A percentile compares a stretch with the other conserved stretches of the same genome.
phyloP scores from a whole-genome alignment of 1,140 invertebrate species.

The Eueides isabella region DNA sequence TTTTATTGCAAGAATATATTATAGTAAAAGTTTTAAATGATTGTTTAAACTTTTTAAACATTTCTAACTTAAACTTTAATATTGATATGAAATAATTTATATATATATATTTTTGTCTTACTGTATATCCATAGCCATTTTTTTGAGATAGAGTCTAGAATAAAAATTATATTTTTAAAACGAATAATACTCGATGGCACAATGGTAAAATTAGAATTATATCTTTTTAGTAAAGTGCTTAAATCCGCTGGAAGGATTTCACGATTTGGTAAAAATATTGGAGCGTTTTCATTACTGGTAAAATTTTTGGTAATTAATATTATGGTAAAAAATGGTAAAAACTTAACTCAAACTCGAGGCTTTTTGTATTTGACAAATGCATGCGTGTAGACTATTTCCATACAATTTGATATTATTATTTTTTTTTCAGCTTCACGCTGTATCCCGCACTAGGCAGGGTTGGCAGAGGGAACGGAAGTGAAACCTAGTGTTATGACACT shows the following conservation, averaged over 20 bases:
- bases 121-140: too few relatives aligned
- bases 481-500: too few relatives aligned
- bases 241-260: conserved; percentile 21
- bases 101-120: neutral
- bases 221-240: conserved; percentile 21
- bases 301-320: conserved; percentile 3
- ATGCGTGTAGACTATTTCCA: neutral
- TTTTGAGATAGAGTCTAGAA: conserved; percentile 31
- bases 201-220: neutral
- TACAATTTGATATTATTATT: conserved; percentile 14
- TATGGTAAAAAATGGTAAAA: neutral
- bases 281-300: neutral
- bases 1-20: neutral
- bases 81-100: conserved; percentile 5
- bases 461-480: too few relatives aligned
- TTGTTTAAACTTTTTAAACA: neutral
- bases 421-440: too few relatives aligned
- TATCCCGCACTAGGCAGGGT: too few relatives aligned
- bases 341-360: neutral
- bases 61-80: neutral
- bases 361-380: conserved; percentile 3
- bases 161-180: conserved; percentile 32
- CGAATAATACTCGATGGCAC: conserved; percentile 3
- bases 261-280: neutral
- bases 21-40: too few relatives aligned